Evolutionary conservation across 1,140 invertebrate genomes (phyloP), one percentile per base, ranked within the genome.

Genomic region (Anoplophora glabripennis): DNA sequence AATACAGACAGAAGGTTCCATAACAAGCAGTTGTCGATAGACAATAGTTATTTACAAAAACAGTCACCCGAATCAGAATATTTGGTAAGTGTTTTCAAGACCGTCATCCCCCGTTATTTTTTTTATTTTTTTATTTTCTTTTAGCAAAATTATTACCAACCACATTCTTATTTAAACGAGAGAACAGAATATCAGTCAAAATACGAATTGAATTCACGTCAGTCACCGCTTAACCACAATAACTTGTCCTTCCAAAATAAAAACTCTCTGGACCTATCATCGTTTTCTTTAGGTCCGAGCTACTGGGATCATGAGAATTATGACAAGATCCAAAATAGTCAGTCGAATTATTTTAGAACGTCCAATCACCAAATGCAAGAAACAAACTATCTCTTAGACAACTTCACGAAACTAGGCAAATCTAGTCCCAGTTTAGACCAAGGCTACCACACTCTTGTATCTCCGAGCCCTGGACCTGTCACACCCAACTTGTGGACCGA

Each of bases 381-480:
- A 56, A 69, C 62, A 40, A 71, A 68, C 59, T 76, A 74, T 59
- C 59, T 77, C 46, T 65, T 76, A 42, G 74, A 77, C 46, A 77
- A 73, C 61, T 77, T 75, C 59, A 64, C 68, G 12, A 77, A 76
- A 61, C 60, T 77, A 48, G 76, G 76, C 33, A 74, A 81, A 60
- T 75, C 78, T 42, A 79, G 78, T 54, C 83, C 86, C 21, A 86
- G 81, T 62, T 72, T 87, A 15, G 87, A 89, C 72, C 84, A 89
- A 71, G 88, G 88, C 7, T 90, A 90, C 74, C 87, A 89, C 64
- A 90, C 88, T 1, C 74, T 90, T 38, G 83, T 87, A 1, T 81
- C 82, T 12, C 80, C 81, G 9, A 81, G 78, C 61, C 49, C 74
- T 61, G 51, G 77, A 66, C 63, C 52, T 10, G 48, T 54, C 17